Percentiles rank a stretch among this genome's conserved stretches.
phyloP scores from a whole-genome alignment of 2,888 invertebrate genomes.

The Tetragonula carbonaria region DNA sequence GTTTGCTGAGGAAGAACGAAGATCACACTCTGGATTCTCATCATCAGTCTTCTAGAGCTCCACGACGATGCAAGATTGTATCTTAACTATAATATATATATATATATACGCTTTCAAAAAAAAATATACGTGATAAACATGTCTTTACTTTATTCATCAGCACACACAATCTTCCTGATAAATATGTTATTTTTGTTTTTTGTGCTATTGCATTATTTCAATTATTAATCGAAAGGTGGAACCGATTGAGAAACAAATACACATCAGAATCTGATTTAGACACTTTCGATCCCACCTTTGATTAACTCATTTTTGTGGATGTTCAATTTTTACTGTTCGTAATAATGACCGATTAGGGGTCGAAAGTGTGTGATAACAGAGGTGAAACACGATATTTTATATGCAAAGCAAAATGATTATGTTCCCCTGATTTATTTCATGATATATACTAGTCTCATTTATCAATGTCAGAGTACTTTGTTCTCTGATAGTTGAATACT shows the following conservation, averaged over 20 bases:
- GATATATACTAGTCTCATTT: slow-evolving; percentile 1
- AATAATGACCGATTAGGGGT: slow-evolving; percentile 2
- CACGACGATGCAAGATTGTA: slow-evolving; percentile 81
- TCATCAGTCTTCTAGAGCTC: slow-evolving; percentile 71
- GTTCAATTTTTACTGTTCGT: background rate
- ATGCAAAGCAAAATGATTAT: slow-evolving; percentile 17
- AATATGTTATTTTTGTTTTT: slow-evolving; percentile 66
- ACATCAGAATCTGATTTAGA: background rate
- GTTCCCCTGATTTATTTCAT: slow-evolving; percentile 3
- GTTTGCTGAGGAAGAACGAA: slow-evolving; percentile 69
- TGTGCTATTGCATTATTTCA: slow-evolving; percentile 27
- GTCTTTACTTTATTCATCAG: slow-evolving; percentile 82
- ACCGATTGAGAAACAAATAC: slow-evolving; percentile 25
- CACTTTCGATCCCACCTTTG: slow-evolving; percentile 27
- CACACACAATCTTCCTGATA: slow-evolving; percentile 79
- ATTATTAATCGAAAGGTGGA: slow-evolving; percentile 49
- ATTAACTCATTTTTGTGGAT: slow-evolving; percentile 40
- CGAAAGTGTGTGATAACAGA: slow-evolving; percentile 28
- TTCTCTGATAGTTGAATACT: background rate
- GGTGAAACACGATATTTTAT: slow-evolving; percentile 11
- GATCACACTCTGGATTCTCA: slow-evolving; percentile 63
- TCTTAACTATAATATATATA: slow-evolving; percentile 80
- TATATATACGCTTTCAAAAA: slow-evolving; percentile 80
- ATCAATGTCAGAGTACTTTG: background rate
- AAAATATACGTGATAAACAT: slow-evolving; percentile 78